These are phyloP conservation scores for Oscheius sp. DNA, from an alignment of 2,888 invertebrate genomes.

Conservation along the genomic window DNA sequence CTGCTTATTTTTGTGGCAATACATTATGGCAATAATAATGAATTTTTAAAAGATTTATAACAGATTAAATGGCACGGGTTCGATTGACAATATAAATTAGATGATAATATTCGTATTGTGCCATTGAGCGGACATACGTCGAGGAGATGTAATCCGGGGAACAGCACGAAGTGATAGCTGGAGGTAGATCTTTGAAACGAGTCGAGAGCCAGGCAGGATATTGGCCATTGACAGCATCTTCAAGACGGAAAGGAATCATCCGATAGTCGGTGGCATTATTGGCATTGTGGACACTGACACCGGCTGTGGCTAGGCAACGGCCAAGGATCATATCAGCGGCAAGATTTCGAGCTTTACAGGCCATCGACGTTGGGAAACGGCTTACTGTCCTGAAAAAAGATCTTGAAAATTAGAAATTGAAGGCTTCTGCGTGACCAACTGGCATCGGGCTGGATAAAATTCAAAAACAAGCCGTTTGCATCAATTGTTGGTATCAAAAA, in stretches of 20 bases:
- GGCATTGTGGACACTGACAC: slow-evolving; percentile 26
- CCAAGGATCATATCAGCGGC: background rate
- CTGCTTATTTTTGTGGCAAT: slow-evolving; percentile 3
- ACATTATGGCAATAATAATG: background rate
- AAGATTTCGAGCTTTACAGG: background rate
- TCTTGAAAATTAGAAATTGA: background rate
- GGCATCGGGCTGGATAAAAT: no score
- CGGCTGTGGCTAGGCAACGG: background rate
- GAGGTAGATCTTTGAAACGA: background rate
- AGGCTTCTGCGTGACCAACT: no score
- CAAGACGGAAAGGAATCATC: background rate
- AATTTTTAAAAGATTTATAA: background rate
- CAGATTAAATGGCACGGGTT: background rate
- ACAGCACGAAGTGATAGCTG: no score
- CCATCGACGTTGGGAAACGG: background rate
- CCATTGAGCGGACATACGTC: background rate
- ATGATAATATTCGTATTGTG: slow-evolving; percentile 7
- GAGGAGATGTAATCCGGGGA: slow-evolving; percentile 1
- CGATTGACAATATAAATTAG: background rate
- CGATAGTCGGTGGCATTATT: background rate
- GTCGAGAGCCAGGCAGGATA: background rate
- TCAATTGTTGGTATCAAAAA: background rate
- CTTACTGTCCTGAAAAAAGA: background rate
- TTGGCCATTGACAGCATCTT: background rate
- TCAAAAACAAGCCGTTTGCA: no score